These are phyloP conservation scores for Tetramorium parvispinum DNA, from an alignment of 1,140 invertebrate genomes.

Conservation along the genomic window DNA sequence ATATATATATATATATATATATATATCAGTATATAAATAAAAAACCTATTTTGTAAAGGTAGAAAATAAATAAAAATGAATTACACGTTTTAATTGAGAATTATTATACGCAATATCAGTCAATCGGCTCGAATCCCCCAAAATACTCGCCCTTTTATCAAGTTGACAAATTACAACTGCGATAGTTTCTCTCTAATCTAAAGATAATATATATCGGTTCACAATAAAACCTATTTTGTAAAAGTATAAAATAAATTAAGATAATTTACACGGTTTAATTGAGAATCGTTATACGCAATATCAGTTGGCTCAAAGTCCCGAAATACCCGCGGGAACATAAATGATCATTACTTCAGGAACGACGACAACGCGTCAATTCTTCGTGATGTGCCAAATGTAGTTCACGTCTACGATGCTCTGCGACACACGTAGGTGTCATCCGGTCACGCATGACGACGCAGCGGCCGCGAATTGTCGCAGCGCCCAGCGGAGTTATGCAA, in stretches of 20 bases:
- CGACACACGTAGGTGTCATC: background rate
- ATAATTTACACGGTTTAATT: background rate
- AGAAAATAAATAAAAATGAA: too few relatives aligned
- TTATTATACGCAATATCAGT: too few relatives aligned
- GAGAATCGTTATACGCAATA: background rate
- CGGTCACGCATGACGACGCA: conserved; percentile 23
- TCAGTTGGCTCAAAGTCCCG: background rate
- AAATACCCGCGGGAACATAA: background rate
- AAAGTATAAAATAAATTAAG: too few relatives aligned
- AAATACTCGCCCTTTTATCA: background rate
- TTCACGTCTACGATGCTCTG: background rate
- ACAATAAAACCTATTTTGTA: too few relatives aligned
- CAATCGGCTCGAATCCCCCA: too few relatives aligned
- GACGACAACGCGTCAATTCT: conserved; percentile 5
- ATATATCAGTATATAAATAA: too few relatives aligned
- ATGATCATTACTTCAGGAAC: background rate
- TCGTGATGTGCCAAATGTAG: background rate
- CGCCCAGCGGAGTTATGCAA: conserved; percentile 41
- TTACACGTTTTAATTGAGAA: background rate
- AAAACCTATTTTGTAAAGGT: too few relatives aligned
- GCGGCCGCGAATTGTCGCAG: background rate
- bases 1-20: too few relatives aligned
- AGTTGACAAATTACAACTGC: background rate
- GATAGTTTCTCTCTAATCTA: background rate
- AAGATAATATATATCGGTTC: too few relatives aligned